Percentiles rank a stretch among this genome's conserved stretches.
Evolutionary conservation across 1,140 invertebrate species (phyloP).

Genomic region (Argopecten irradians): DNA sequence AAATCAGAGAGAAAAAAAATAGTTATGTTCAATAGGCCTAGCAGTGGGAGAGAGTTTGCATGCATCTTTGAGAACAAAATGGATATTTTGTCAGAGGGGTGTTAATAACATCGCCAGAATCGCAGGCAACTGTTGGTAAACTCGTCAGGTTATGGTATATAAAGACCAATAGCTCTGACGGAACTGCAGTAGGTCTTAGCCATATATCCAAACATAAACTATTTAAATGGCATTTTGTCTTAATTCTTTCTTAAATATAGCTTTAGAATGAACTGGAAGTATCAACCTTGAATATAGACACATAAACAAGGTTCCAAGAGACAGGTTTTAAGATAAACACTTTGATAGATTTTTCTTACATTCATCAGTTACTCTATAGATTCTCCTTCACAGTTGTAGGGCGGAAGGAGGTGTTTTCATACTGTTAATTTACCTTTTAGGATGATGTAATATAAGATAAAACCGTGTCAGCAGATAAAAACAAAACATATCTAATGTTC

Average conservation of each 20-base stretch:
- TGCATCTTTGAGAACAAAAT: constrained; percentile 11
- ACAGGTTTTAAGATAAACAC: not conserved
- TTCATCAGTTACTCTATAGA: not conserved
- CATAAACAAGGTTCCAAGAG: not conserved
- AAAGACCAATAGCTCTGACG: not conserved
- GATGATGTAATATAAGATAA: not conserved
- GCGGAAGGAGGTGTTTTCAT: not conserved
- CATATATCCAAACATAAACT: not conserved
- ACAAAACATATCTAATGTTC: not conserved
- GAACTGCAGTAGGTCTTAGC: not conserved
- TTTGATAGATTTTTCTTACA: not conserved
- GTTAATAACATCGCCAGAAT: not conserved
- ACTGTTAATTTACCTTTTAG: not conserved
- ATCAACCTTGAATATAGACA: not conserved
- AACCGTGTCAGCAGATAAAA: not conserved
- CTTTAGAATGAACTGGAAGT: not conserved
- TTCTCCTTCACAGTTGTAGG: not conserved
- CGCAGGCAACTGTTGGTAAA: not conserved
- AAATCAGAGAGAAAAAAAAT: not conserved
- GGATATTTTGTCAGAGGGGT: not conserved
- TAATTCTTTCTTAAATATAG: not conserved
- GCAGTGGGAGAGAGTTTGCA: not conserved
- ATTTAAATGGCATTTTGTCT: not conserved
- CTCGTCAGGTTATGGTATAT: not conserved
- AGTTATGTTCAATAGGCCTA: not conserved